phyloP scores from a whole-genome alignment of 2,797 vertebrate species.

The Acridotheres tristis region DNA sequence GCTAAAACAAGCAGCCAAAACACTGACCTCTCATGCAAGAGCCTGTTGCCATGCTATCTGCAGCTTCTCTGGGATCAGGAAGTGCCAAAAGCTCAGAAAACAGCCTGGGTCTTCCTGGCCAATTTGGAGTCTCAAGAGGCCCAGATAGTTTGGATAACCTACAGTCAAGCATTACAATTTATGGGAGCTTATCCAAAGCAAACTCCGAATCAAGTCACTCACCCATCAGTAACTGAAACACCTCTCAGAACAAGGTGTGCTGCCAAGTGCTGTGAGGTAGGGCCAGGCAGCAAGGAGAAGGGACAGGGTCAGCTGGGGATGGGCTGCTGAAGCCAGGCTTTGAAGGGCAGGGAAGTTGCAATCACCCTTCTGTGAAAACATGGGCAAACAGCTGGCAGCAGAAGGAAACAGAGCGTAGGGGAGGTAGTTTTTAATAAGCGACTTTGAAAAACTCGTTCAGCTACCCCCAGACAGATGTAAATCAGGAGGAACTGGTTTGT shows the following conservation, averaged over 20 bases:
- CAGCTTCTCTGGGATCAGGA: conserved; percentile 5
- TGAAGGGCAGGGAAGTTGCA: not conserved
- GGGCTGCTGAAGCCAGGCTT: not conserved
- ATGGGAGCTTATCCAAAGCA: conserved; percentile 59
- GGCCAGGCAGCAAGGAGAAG: not conserved
- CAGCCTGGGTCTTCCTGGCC: conserved; percentile 64
- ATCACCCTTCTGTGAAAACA: not conserved
- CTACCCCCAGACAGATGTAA: not conserved
- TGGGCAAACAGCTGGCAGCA: not conserved
- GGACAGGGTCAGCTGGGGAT: not conserved
- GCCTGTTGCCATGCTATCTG: conserved; percentile 13
- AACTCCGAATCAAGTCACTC: conserved; percentile 25
- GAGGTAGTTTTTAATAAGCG: not conserved
- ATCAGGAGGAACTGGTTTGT: not conserved
- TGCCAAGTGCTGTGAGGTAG: conserved; percentile 33
- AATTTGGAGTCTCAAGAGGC: conserved; percentile 57
- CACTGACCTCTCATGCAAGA: not conserved
- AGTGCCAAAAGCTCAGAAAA: conserved; percentile 65
- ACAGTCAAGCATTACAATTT: conserved; percentile 65
- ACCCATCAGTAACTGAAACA: conserved; percentile 45
- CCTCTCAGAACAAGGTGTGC: conserved; percentile 54
- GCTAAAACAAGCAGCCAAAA: not conserved
- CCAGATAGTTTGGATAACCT: conserved; percentile 68
- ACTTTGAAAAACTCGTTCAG: not conserved
- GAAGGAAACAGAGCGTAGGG: not conserved